phyloP scores from a whole-genome alignment of 2,888 invertebrate genomes.

The Iphiclides podalirius region DNA sequence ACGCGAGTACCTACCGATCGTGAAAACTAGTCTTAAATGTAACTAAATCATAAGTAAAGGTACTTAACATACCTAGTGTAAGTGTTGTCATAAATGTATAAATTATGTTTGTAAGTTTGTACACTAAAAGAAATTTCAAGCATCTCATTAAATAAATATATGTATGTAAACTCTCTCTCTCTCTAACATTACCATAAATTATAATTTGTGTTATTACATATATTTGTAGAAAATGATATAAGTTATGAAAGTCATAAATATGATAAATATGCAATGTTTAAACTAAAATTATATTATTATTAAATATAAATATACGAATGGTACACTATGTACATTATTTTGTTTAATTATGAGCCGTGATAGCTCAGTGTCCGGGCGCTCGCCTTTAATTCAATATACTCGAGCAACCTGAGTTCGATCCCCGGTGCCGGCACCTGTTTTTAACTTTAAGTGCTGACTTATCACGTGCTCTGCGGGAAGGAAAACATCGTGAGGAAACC shows the following conservation, averaged over 20 bases:
- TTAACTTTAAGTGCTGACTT: no score
- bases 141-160: conserved; percentile 4
- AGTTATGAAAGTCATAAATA: background rate
- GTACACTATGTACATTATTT: conserved; percentile 9
- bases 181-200: no score
- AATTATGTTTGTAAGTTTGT: background rate
- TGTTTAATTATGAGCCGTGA: no score
- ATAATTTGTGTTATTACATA: background rate
- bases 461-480: no score
- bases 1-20: conserved; percentile 20
- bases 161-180: background rate
- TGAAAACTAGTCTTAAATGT: conserved; percentile 20
- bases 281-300: no score
- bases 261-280: no score
- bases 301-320: no score
- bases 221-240: background rate
- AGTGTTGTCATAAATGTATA: conserved; percentile 10
- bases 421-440: no score
- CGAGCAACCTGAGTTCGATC: no score
- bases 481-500: no score
- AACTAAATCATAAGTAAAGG: conserved; percentile 11
- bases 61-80: conserved; percentile 13
- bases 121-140: conserved; percentile 3
- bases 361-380: no score
- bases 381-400: no score